phyloP scores from a whole-genome alignment of 2,113 vertebrate species.

The Dromaius novaehollandiae region DNA sequence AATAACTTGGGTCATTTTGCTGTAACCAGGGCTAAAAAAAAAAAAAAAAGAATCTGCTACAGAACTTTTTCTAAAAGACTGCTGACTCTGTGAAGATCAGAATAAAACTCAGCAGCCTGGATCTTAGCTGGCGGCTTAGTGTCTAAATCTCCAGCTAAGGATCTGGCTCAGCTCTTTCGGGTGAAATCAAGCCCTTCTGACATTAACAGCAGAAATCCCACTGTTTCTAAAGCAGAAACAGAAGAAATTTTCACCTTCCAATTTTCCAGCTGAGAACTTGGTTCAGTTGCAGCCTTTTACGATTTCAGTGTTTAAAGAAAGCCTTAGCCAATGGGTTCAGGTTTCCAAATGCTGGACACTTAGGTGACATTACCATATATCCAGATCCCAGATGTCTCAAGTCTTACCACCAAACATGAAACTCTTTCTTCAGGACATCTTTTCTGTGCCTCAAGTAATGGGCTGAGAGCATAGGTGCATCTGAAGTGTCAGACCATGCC shows the following conservation, averaged over 20 bases:
- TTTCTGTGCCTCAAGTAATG: background rate
- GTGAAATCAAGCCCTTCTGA: slow-evolving; percentile 6
- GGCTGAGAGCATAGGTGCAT: background rate
- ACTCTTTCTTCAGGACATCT: background rate
- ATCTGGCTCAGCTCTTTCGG: background rate
- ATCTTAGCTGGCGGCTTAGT: slow-evolving; percentile 18
- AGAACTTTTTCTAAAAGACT: slow-evolving; percentile 8
- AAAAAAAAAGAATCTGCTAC: background rate
- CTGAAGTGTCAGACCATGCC: background rate
- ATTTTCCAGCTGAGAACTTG: background rate
- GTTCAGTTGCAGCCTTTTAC: background rate
- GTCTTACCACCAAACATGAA: background rate
- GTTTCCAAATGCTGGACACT: background rate
- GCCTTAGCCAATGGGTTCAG: background rate
- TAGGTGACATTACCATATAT: background rate
- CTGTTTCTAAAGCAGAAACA: background rate
- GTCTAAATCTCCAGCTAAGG: background rate
- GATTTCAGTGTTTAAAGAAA: background rate
- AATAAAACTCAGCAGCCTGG: slow-evolving; percentile 3
- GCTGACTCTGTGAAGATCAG: slow-evolving; percentile 25
- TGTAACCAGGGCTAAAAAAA: background rate
- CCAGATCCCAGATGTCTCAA: background rate
- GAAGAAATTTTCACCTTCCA: background rate
- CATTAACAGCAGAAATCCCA: background rate
- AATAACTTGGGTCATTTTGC: background rate